These are phyloP conservation scores for Urophycis tenuis DNA, from an alignment of 2,797 vertebrate genomes.

Conservation along the genomic window DNA sequence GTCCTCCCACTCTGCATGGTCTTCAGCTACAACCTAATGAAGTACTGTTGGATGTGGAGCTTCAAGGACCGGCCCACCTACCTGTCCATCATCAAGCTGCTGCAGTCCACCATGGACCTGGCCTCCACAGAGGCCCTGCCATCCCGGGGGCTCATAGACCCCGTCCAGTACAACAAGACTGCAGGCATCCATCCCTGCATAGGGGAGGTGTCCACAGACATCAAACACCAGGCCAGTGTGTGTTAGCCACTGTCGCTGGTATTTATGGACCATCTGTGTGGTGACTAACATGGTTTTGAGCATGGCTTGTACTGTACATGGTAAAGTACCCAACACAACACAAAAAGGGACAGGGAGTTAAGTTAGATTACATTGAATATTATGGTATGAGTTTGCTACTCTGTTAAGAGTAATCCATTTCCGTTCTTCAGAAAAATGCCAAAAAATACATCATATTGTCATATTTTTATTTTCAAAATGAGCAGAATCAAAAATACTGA, in stretches of 20 bases:
- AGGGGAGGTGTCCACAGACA: neutral
- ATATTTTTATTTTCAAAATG: constrained; percentile 46
- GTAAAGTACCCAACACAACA: neutral
- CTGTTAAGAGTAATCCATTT: neutral
- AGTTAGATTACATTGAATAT: neutral
- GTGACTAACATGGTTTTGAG: neutral
- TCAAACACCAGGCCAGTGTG: neutral
- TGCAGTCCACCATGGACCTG: constrained; percentile 51
- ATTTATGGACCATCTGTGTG: neutral
- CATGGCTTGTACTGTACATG: neutral
- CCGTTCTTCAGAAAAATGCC: neutral
- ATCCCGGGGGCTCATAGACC: constrained; percentile 41
- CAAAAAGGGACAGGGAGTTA: neutral
- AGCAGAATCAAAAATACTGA: constrained; percentile 41
- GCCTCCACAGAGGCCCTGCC: constrained; percentile 44
- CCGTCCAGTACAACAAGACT: constrained; percentile 52
- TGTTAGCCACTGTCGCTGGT: neutral
- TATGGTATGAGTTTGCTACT: neutral
- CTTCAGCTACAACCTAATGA: constrained; percentile 69
- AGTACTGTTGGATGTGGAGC: constrained; percentile 71
- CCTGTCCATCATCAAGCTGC: constrained; percentile 60
- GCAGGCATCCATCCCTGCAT: constrained; percentile 47
- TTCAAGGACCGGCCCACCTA: constrained; percentile 63
- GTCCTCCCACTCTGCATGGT: neutral
- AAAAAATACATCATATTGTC: constrained; percentile 11